Base-by-base conservation (phyloP, 2,888 invertebrate genomes). In the Pardosa pseudoannulata region DNA sequence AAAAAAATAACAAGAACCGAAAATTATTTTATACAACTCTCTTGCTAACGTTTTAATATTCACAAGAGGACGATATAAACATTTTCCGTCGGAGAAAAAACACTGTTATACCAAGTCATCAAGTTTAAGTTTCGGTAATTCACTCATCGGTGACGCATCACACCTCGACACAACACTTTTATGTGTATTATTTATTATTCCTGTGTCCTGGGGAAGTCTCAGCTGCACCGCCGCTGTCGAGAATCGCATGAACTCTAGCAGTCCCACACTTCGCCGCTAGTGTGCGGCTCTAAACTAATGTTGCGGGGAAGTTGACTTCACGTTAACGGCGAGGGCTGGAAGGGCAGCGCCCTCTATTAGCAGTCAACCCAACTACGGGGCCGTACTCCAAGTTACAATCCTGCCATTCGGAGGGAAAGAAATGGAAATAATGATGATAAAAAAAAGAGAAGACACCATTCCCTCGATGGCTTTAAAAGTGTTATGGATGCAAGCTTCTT, bases 231-330 rank as follows among this genome's bases (percentile, higher is more conserved):
- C 64, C 36, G 41, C 36, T 5, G 56, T 62, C 39, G 71, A 62
- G 41, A 29, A 64, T 23, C 76, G 72, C 73, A 39, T 56, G 67
- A 50, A 78, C 39, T 85, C 78, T 85, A 73, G 71, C 56, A 31
- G 16, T 70, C 46, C 70, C 39, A 64, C 65, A 67, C 65, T 67
- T 85, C 72, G 67, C 72, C 83, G 72, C 65, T 67, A 31, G 78
- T 67, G 56, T 50, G 78, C 78, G 83, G 78, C 68, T 56, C 67
- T 68, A 36, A 85, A 85, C 83, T 85, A 85, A 85, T 85, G 73
- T 85, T 85, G 83, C 83, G 83, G 83, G 36, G 83, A 85, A 85
- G 83, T 85, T 85, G 83, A 85, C 83, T 85, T 85, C 83, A 78
- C 78, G 65, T 62, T 71, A 67, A 78, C 78, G 83, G 67, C 19